phyloP scores from a whole-genome alignment of 1,140 invertebrate species.

The Lordiphosa stackelbergi region DNA sequence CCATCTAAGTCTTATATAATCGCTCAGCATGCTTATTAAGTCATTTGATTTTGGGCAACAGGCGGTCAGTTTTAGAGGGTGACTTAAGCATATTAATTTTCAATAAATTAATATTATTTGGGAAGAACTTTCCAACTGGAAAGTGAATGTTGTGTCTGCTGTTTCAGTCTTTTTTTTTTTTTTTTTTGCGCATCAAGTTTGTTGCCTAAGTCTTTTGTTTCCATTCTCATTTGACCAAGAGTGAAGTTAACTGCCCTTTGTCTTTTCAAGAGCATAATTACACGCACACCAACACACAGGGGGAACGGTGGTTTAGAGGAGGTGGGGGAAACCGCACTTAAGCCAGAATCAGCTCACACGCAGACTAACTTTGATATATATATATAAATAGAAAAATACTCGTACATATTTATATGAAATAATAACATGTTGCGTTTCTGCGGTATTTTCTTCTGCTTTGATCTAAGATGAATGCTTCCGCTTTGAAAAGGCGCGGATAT shows the following conservation, averaged over 20 bases:
- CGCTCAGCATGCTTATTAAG: conserved; percentile 58
- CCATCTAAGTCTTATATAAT: conserved; percentile 50
- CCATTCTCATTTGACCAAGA: not conserved
- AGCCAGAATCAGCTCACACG: conserved; percentile 39
- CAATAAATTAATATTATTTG: conserved; percentile 39
- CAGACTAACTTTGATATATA: conserved; percentile 15
- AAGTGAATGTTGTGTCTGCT: conserved; percentile 34
- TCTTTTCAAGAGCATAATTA: conserved; percentile 49
- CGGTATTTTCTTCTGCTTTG: no score
- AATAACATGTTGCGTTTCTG: no score
- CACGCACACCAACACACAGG: conserved; percentile 19
- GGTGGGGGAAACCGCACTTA: conserved; percentile 10
- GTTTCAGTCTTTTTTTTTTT: conserved; percentile 2
- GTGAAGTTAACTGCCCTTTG: conserved; percentile 60
- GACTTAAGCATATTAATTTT: conserved; percentile 43
- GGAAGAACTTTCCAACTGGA: conserved; percentile 32
- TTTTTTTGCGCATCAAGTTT: conserved; percentile 22
- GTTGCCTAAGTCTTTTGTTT: conserved; percentile 54
- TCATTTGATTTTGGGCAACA: conserved; percentile 40
- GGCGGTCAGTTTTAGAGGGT: not conserved
- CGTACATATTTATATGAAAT: conserved; percentile 1
- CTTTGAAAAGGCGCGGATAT: no score
- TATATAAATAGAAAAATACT: not conserved
- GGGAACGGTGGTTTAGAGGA: no score
- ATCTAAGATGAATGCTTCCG: no score